Percentiles rank a stretch among this genome's conserved stretches.
Conservation (phyloP, 2,888 invertebrate genomes). For the Polyommatus iphigenia region DNA sequence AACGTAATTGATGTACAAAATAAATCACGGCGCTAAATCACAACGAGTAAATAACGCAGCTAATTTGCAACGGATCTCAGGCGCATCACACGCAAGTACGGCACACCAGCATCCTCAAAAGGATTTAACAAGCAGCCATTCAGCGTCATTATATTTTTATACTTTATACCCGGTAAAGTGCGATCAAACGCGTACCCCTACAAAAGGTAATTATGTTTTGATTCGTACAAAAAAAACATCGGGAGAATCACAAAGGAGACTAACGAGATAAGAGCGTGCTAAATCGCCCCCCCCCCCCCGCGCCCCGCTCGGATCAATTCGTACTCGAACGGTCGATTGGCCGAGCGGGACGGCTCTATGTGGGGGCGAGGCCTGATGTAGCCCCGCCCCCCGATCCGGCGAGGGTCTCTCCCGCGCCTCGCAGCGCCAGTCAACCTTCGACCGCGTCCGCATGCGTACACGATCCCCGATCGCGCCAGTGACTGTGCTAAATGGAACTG, state of each 20-base stretch:
- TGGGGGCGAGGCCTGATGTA: constrained; percentile 42
- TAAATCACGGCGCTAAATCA: constrained; percentile 60
- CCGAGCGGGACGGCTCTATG: constrained; percentile 61
- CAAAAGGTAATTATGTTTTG: constrained; percentile 81
- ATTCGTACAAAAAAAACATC: constrained; percentile 74
- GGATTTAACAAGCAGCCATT: constrained; percentile 78
- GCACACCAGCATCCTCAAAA: constrained; percentile 60
- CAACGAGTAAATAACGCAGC: constrained; percentile 68
- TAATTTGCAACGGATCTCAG: constrained; percentile 73
- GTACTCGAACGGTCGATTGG: constrained; percentile 71
- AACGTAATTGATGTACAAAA: constrained; percentile 41
- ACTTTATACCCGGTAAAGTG: constrained; percentile 78
- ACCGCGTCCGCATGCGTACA: constrained; percentile 78
- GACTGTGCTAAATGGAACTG: constrained; percentile 77
- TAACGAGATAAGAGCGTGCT: constrained; percentile 81
- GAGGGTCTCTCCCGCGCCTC: constrained; percentile 53
- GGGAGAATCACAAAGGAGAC: constrained; percentile 79
- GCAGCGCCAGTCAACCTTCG: constrained; percentile 71
- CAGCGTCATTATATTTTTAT: constrained; percentile 80
- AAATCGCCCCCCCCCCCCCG: constrained; percentile 68
- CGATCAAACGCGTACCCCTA: constrained; percentile 79
- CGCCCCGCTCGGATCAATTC: constrained; percentile 75
- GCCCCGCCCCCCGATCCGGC: constrained; percentile 51
- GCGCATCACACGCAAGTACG: neutral
- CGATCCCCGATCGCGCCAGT: constrained; percentile 66